Conservation (phyloP, 2,888 invertebrate species). For the Ischnus inquisitorius region DNA sequence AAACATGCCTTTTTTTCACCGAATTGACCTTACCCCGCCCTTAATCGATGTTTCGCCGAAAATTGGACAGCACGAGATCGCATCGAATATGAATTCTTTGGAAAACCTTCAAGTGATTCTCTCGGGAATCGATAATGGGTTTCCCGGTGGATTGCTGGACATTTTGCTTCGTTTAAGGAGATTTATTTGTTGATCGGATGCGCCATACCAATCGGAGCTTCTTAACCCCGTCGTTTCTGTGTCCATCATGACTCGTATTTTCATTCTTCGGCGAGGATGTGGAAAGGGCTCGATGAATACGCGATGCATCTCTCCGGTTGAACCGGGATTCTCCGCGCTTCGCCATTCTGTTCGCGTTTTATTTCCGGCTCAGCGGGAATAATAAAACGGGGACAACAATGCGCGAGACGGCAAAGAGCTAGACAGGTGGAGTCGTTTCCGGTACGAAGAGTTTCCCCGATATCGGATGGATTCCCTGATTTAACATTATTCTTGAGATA, state of each 20-base stretch:
- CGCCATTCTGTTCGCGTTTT: not conserved
- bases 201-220: not conserved
- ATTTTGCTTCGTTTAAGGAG: not conserved
- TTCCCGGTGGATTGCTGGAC: not conserved
- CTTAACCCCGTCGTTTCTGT: not conserved
- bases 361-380: not conserved
- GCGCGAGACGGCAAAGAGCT: not conserved
- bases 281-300: not conserved
- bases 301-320: not conserved
- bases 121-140: too few relatives aligned
- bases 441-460: slow-evolving; percentile 4
- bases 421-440: not conserved
- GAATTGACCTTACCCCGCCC: too few relatives aligned
- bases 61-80: too few relatives aligned
- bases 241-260: not conserved
- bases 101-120: too few relatives aligned
- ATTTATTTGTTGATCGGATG: not conserved
- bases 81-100: too few relatives aligned
- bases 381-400: slow-evolving; percentile 20
- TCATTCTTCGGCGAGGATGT: not conserved
- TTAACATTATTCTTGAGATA: slow-evolving; percentile 20
- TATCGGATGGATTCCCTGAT: slow-evolving; percentile 23
- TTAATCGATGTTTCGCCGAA: too few relatives aligned
- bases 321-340: not conserved
- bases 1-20: too few relatives aligned